These are phyloP conservation scores for Reinhardtius hippoglossoides DNA, from an alignment of 2,113 vertebrate species.

Conservation along the genomic window DNA sequence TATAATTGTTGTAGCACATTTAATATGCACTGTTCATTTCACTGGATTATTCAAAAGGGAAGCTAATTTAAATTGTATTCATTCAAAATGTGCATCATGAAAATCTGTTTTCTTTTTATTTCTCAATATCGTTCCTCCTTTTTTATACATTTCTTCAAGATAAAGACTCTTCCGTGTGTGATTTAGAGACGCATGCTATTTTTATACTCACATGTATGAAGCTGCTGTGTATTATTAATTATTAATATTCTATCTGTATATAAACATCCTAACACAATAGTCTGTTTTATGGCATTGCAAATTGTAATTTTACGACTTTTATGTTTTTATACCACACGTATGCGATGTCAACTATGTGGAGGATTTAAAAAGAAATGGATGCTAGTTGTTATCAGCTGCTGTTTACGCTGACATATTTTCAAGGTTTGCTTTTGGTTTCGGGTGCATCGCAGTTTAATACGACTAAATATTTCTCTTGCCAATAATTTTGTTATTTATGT, in stretches of 20 bases:
- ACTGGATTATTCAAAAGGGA: conserved; percentile 43
- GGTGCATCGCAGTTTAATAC: conserved; percentile 23
- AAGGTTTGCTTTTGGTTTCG: conserved; percentile 45
- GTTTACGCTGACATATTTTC: conserved; percentile 31
- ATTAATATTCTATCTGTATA: conserved; percentile 41
- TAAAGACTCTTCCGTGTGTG: conserved; percentile 51
- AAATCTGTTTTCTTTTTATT: conserved; percentile 1
- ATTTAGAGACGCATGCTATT: conserved; percentile 74
- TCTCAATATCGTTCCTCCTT: neutral
- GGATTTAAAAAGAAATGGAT: conserved; percentile 47
- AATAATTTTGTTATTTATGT: conserved; percentile 16
- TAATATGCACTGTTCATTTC: conserved; percentile 17
- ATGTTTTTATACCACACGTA: conserved; percentile 73
- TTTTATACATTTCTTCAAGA: conserved; percentile 41
- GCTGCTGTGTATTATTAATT: conserved; percentile 60
- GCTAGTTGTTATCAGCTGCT: conserved; percentile 41
- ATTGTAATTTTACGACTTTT: conserved; percentile 62
- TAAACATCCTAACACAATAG: conserved; percentile 23
- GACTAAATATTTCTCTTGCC: conserved; percentile 35
- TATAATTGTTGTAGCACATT: conserved; percentile 27
- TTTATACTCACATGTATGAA: conserved; percentile 56
- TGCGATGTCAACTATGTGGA: conserved; percentile 56
- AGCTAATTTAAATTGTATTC: conserved; percentile 12
- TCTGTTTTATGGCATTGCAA: conserved; percentile 45
- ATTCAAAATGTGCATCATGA: conserved; percentile 12